phyloP scores from a whole-genome alignment of 1,140 invertebrate species.

The Dendrolimus kikuchii region DNA sequence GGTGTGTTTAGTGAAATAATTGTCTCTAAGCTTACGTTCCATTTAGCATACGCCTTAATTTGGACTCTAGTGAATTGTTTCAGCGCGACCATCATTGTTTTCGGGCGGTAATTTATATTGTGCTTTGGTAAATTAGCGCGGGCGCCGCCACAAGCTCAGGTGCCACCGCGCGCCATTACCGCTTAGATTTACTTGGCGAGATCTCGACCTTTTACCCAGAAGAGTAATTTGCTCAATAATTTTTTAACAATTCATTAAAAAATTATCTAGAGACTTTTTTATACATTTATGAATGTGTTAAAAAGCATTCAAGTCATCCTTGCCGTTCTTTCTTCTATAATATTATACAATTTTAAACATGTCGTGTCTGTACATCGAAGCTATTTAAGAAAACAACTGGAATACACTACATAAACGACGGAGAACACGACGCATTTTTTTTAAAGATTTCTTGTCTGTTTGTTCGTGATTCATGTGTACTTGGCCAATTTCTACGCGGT shows the following conservation, averaged over 20 bases:
- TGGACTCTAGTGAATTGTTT: constrained; percentile 18
- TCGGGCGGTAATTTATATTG: constrained; percentile 53
- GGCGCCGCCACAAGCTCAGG: constrained; percentile 40
- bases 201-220: constrained; percentile 20
- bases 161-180: constrained; percentile 48
- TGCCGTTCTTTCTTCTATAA: neutral
- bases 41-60: constrained; percentile 47
- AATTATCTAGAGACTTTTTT: constrained; percentile 21
- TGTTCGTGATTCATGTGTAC: too few species aligned
- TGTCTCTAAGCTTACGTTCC: constrained; percentile 33
- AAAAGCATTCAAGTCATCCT: too few species aligned
- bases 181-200: constrained; percentile 41
- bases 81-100: constrained; percentile 46
- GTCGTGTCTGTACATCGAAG: too few species aligned
- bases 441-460: too few species aligned
- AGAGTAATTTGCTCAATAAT: constrained; percentile 32
- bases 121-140: constrained; percentile 55
- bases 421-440: too few species aligned
- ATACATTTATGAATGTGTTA: constrained; percentile 1
- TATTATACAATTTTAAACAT: neutral
- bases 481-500: too few species aligned
- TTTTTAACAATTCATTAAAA: constrained; percentile 33
- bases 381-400: too few species aligned
- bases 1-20: constrained; percentile 16
- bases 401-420: too few species aligned